phyloP scores from a whole-genome alignment of 2,888 invertebrate species.

The Holacanthella duospinosa region DNA sequence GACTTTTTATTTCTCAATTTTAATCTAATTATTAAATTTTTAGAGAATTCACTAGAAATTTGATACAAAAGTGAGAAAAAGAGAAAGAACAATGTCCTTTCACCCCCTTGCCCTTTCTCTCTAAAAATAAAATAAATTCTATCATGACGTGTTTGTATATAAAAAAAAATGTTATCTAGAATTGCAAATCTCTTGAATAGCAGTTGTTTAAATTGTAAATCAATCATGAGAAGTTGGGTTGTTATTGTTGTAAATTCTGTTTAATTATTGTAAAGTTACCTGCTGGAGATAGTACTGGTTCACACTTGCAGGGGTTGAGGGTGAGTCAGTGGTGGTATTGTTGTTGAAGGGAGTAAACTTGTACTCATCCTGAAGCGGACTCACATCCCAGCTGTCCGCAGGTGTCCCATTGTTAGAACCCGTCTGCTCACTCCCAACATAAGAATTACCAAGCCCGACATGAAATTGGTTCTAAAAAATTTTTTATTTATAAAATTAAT shows the following conservation, averaged over 20 bases:
- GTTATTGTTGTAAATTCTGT: background rate
- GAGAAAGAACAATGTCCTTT: too few species aligned
- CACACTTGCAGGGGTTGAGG: conserved; percentile 31
- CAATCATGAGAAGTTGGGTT: background rate
- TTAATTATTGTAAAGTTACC: conserved; percentile 19
- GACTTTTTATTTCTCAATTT: too few species aligned
- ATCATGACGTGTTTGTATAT: too few species aligned
- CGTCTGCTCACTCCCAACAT: conserved; percentile 36
- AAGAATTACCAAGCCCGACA: conserved; percentile 33
- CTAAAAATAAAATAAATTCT: too few species aligned
- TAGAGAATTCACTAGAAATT: too few species aligned
- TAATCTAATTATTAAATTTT: too few species aligned
- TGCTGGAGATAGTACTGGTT: conserved; percentile 35
- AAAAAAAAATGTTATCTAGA: too few species aligned
- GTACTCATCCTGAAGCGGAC: conserved; percentile 34
- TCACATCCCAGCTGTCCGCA: conserved; percentile 37
- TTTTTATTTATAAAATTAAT: background rate
- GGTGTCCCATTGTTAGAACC: conserved; percentile 34
- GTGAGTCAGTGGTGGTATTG: conserved; percentile 26
- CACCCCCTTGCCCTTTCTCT: too few species aligned
- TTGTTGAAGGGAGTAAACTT: conserved; percentile 27
- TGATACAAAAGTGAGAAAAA: too few species aligned
- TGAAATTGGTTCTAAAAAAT: conserved; percentile 36
- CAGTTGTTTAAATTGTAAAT: background rate
- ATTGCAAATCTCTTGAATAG: too few species aligned